A percentile compares a stretch with the other conserved stretches of the same genome.
These are phyloP conservation scores for Phymorhynchus buccinoides DNA, from an alignment of 1,140 invertebrate species.

Conservation along the genomic window DNA sequence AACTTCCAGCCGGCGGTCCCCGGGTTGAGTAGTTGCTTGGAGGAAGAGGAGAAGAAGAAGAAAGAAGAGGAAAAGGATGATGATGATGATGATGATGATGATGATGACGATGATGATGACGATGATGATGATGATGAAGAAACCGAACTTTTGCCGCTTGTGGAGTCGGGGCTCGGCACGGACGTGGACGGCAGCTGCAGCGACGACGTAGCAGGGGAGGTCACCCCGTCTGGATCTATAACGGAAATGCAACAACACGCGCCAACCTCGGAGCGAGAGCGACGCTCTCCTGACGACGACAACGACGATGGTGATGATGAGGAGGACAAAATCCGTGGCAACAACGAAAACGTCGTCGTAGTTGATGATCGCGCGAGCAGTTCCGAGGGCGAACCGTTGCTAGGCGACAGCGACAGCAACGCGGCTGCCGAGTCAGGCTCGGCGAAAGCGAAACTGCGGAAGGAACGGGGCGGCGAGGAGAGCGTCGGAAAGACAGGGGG, in stretches of 20 bases:
- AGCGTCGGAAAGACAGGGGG: neutral
- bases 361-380: neutral
- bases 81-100: neutral
- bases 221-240: neutral
- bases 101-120: neutral
- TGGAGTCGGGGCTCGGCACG: conserved; percentile 15
- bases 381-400: neutral
- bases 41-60: neutral
- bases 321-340: too few species aligned
- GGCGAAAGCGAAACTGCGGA: too few species aligned
- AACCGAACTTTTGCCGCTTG: neutral
- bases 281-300: neutral
- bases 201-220: neutral
- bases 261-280: neutral
- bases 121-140: neutral
- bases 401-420: too few species aligned
- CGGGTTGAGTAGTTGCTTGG: neutral
- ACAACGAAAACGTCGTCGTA: too few species aligned
- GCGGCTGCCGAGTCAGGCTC: too few species aligned
- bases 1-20: neutral
- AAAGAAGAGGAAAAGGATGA: neutral
- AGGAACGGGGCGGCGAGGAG: neutral
- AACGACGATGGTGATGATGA: neutral
- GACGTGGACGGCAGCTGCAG: neutral
- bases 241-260: neutral